Evolutionary conservation across 1,140 invertebrate genomes (phyloP), one percentile per base, ranked within the genome.

Genomic region (Ooceraea biroi): DNA sequence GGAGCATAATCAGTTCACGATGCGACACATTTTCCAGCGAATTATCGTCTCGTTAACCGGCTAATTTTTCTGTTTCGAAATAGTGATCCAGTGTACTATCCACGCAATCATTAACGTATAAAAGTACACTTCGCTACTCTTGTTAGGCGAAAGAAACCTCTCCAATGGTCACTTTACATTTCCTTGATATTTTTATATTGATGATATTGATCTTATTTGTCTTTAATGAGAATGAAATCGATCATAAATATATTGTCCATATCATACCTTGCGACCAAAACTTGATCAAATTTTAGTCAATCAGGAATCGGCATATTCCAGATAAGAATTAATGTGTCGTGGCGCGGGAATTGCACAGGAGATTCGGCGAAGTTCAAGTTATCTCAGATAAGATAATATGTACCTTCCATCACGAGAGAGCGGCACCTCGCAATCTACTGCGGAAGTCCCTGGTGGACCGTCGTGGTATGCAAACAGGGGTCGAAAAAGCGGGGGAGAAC

Each of bases 381-480:
- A 36, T 36, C 36, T 36, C 36, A 36, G 7, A 36, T 2, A 36
- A 36, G 85, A 84, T 85, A 85, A 88, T 73, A 58, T 63, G 84
- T 74, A 83, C 41, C 72, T 68, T 88, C 55, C 60, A 68, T 85
- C 71, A 80, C 55, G 36, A 77, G 76, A 74, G 3, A 14, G n/a
- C 66, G 86, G 77, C 83, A 88, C 72, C 86, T 88, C 50, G 86
- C 86, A 72, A 85, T 68, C 77, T 55, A 77, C 63, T 60, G 73
- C 57, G 3, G 27, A 30, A 83, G 78, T 61, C 80, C 87, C 87
- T 57, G 5, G 41, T 66, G 84, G 88, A 77, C 71, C 69, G 65
- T 69, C 50, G 77, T 61, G 85, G 71, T 88, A 86, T 84, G 87
- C 88, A 88, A 86, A 88, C 80, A 86, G 63, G 50, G 52, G 57